Conservation (phyloP, 2,797 vertebrate species). For the Lates japonicus region DNA sequence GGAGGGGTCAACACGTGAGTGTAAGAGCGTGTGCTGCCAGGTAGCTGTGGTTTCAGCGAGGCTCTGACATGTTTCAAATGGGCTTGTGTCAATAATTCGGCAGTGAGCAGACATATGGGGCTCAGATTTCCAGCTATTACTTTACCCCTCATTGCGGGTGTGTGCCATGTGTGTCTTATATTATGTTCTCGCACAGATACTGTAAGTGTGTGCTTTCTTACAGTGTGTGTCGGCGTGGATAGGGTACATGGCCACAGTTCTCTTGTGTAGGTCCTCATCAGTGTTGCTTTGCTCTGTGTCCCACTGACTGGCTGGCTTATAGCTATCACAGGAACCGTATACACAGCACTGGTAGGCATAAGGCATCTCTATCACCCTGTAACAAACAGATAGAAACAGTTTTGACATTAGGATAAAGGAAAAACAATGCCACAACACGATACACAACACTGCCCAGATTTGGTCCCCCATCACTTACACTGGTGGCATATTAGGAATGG, state of each 20-base stretch:
- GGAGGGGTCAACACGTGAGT: constrained; percentile 38
- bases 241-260: constrained; percentile 87
- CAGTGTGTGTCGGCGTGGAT: constrained; percentile 90
- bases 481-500: neutral
- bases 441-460: neutral
- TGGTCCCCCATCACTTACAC: neutral
- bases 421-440: neutral
- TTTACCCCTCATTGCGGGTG: neutral
- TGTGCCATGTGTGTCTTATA: constrained; percentile 8
- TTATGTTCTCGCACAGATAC: neutral
- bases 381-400: constrained; percentile 23
- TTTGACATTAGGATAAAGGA: neutral
- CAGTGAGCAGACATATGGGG: constrained; percentile 23
- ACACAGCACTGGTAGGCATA: constrained; percentile 97
- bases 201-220: constrained; percentile 75
- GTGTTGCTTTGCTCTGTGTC: constrained; percentile 86
- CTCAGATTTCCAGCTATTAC: constrained; percentile 27
- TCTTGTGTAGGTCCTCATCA: constrained; percentile 90
- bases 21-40: constrained; percentile 58
- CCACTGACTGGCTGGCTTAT: constrained; percentile 88
- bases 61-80: constrained; percentile 66
- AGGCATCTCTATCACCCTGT: constrained; percentile 94
- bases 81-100: constrained; percentile 50
- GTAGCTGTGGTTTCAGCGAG: constrained; percentile 62
- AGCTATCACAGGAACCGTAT: constrained; percentile 90